Evolutionary conservation across 2,113 vertebrate species (phyloP).

Genomic region (Pterocles gutturalis): DNA sequence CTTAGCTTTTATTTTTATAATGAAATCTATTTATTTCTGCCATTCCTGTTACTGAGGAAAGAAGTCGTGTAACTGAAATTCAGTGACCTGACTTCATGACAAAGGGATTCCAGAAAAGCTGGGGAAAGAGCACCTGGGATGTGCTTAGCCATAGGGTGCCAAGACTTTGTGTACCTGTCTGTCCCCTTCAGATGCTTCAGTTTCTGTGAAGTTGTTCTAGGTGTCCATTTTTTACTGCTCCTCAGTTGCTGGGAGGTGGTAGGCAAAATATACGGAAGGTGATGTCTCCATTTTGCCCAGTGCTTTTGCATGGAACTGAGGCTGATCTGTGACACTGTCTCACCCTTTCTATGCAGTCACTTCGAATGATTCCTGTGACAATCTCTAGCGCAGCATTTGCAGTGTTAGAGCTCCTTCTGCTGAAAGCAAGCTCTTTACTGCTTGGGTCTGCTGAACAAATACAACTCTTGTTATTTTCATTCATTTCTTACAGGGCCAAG

Average conservation of each 20-base stretch:
- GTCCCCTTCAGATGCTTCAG: background rate
- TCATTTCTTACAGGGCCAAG: background rate
- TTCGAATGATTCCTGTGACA: background rate
- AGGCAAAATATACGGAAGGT: background rate
- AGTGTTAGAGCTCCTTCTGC: conserved; percentile 45
- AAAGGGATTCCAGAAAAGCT: background rate
- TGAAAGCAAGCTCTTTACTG: background rate
- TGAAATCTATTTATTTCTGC: background rate
- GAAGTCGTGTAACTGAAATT: background rate
- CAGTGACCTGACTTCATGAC: background rate
- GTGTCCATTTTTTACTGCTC: background rate
- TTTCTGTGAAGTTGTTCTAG: background rate
- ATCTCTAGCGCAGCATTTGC: background rate
- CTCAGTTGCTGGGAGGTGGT: background rate
- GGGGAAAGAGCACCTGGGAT: background rate
- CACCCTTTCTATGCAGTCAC: background rate
- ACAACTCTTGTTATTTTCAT: background rate
- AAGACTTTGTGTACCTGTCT: background rate
- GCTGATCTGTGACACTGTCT: background rate
- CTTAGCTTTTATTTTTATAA: background rate
- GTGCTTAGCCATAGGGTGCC: background rate
- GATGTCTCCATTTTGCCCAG: background rate
- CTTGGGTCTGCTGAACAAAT: background rate
- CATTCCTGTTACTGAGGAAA: background rate
- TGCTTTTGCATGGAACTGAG: background rate